A percentile compares a stretch with the other conserved stretches of the same genome.
These are phyloP conservation scores for Ceratina japonica DNA, from an alignment of 1,140 invertebrate genomes.

Conservation along the genomic window DNA sequence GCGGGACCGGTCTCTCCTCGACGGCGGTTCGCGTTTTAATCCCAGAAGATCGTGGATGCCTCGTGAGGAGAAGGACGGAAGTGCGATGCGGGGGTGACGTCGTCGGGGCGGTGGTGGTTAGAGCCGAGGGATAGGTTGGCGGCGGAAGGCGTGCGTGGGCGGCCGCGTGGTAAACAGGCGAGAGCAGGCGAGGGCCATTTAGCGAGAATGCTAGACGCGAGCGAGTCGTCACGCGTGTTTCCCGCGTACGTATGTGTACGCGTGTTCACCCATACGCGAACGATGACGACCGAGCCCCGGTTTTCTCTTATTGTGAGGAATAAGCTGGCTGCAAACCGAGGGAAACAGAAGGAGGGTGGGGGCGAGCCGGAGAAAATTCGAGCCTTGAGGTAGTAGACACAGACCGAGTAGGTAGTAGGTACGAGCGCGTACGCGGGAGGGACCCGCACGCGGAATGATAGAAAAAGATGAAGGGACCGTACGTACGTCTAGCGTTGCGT, in stretches of 20 bases:
- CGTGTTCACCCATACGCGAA: slow-evolving; percentile 34
- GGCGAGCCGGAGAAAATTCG: slow-evolving; percentile 63
- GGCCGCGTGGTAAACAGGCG: slow-evolving; percentile 57
- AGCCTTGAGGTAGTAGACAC: slow-evolving; percentile 64
- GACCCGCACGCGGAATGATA: neutral
- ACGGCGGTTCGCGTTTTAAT: slow-evolving; percentile 72
- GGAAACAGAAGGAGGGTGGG: slow-evolving; percentile 22
- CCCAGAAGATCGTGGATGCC: slow-evolving; percentile 71
- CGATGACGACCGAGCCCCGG: slow-evolving; percentile 49
- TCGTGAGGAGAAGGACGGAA: slow-evolving; percentile 42
- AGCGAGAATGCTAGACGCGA: slow-evolving; percentile 67
- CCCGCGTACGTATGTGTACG: slow-evolving; percentile 18
- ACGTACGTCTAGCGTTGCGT: neutral
- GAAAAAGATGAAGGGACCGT: neutral
- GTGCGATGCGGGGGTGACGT: slow-evolving; percentile 25
- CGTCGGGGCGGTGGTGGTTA: slow-evolving; percentile 16
- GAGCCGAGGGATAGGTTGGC: slow-evolving; percentile 23
- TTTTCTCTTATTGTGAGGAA: slow-evolving; percentile 69
- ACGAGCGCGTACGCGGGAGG: neutral
- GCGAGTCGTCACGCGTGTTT: slow-evolving; percentile 60
- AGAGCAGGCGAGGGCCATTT: slow-evolving; percentile 75
- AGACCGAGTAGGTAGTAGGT: neutral
- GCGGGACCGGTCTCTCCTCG: slow-evolving; percentile 52
- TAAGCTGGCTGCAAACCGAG: slow-evolving; percentile 52
- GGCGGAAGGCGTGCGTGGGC: slow-evolving; percentile 45